phyloP scores from a whole-genome alignment of 1,140 invertebrate genomes.

The Zaprionus vittiger region DNA sequence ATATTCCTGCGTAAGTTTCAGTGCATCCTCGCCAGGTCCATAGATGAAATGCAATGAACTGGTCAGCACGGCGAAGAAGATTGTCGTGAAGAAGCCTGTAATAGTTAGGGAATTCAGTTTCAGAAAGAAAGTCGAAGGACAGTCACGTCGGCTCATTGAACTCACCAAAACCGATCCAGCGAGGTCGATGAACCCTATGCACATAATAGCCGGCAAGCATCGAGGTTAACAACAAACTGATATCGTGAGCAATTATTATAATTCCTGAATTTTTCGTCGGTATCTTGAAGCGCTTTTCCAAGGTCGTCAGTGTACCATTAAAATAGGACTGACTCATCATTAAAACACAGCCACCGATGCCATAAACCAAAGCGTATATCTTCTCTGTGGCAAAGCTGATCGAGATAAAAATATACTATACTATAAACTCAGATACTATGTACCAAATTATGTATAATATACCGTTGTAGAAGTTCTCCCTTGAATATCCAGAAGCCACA shows the following conservation, averaged over 20 bases:
- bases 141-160: slow-evolving; percentile 84
- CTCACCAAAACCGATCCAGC: slow-evolving; percentile 75
- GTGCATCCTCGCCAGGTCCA: slow-evolving; percentile 88
- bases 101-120: slow-evolving; percentile 51
- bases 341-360: slow-evolving; percentile 89
- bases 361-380: slow-evolving; percentile 89
- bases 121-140: slow-evolving; percentile 59
- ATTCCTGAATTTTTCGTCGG: slow-evolving; percentile 89
- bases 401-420: neutral
- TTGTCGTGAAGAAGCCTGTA: slow-evolving; percentile 89
- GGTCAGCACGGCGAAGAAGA: slow-evolving; percentile 88
- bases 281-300: slow-evolving; percentile 93
- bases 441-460: neutral
- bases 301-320: slow-evolving; percentile 90
- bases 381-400: slow-evolving; percentile 89
- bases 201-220: slow-evolving; percentile 67
- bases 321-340: slow-evolving; percentile 91
- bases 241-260: slow-evolving; percentile 89
- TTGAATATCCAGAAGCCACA: slow-evolving; percentile 87
- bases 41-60: slow-evolving; percentile 90
- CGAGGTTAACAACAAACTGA: slow-evolving; percentile 63
- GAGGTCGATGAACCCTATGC: slow-evolving; percentile 67
- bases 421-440: neutral
- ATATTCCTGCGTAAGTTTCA: slow-evolving; percentile 88
- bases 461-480: slow-evolving; percentile 85